Base-by-base conservation (phyloP, 2,888 invertebrate genomes). In the Macrophya annulata region DNA sequence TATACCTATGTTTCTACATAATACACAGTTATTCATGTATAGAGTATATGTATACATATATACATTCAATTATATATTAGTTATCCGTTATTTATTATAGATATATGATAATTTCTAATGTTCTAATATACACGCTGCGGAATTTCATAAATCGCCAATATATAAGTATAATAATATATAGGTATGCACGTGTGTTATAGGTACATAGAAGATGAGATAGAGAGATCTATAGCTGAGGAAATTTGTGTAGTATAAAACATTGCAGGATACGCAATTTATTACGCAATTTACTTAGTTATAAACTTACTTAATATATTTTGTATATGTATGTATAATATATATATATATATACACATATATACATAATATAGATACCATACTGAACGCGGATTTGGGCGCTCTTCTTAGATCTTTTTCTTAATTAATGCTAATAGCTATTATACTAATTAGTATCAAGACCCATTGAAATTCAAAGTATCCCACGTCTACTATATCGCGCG, bases 61-160 rank as follows among this genome's bases (percentile, higher is more conserved):
- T n/a, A n/a, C n/a, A n/a, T n/a, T n/a, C n/a, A n/a, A n/a, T n/a
- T 55, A 55, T 6, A n/a, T 51, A 5, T 5, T 51, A 51, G 51
- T 51, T 31, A n/a, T 4, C 0, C 15, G 51, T 51, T 51, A 51
- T 51, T 51, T 6, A n/a, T 17, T 55, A n/a, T 55, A 43, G 8
- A 0, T 55, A 8, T n/a, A 48, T 48, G 15, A 17, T 55, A 2
- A 55, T 55, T n/a, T 55, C 55, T 55, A 8, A n/a, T n/a, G 55
- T 55, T n/a, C 25, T 76, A 21, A 25, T 25, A 62, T 21, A 62
- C 25, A 31, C 31, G 31, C 31, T 31, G 9, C 62, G 25, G 31
- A 48, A 76, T 76, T 48, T 76, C 76, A 76, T 62, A 62, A 62
- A 48, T 74, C 12, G 71, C n/a, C 6, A n/a, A 62, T 62, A 62